Evolutionary conservation across 2,113 vertebrate genomes (phyloP), one percentile per base, ranked within the genome.

Genomic region (Prunella fulvescens): DNA sequence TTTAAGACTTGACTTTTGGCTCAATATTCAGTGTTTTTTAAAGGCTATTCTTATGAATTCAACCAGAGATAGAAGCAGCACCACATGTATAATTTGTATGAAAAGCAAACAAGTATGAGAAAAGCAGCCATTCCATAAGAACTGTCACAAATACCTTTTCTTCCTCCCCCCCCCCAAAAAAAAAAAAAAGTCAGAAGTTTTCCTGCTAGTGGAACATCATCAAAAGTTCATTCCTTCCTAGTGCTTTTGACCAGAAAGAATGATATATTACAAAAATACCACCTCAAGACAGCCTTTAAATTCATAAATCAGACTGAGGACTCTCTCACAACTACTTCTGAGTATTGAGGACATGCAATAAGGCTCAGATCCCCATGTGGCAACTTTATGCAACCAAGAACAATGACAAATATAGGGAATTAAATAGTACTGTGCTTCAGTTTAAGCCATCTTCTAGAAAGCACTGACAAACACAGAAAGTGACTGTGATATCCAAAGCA

Each of bases 71-170:
- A 64, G n/a, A 86, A 95, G n/a, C 14, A 80, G 28, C 26, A 81
- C 3, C 16, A 37, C 0, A 0, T 5, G 24, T 4, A 6, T 31
- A 37, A 62, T 42, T 48, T 74, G 17, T 73, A 18, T n/a, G 28
- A 93, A 88, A 69, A 72, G 18, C 4, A 64, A 81, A 42, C 16
- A n/a, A n/a, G 71, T 70, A 51, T 2, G 4, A 77, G 22, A 26
- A 42, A 86, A 80, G 60, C 25, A 77, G 12, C 12, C 19, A 20
- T 66, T 66, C 26, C 37, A 35, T 6, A 11, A 10, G 7, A 69
- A 37, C 15, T 50, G 9, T 39, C 37, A 60, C 12, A 76, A 81
- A 76, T 12, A 23, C 4, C 1, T 5, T 15, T 50, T 67, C 60
- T 54, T 35, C 39, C 40, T n/a, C n/a, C n/a, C n/a, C n/a, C n/a